Evolutionary conservation across 2,888 invertebrate genomes (phyloP), one percentile per base, ranked within the genome.

Genomic region (Dynastes grantii): DNA sequence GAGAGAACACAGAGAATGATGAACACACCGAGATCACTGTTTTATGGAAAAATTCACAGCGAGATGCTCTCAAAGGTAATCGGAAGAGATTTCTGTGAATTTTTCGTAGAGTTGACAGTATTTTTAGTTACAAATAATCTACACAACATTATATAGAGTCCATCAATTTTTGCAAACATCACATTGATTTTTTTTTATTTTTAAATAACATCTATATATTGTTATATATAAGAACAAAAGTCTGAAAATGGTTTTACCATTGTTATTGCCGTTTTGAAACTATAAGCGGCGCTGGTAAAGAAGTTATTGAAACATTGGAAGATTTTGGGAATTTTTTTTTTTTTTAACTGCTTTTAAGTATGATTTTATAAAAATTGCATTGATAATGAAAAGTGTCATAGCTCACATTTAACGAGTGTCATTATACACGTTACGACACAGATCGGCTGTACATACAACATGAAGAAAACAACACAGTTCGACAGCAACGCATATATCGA

Each of bases 121-220:
- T 45, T 65, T 76, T 55, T 16, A 29, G 2, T 63, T 29, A 63
- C 32, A 63, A 70, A 16, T 76, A 49, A 0, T 76, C 53, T 53
- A 53, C 53, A 55, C 45, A 11, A 45, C 45, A 45, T 45, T 64
- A 32, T 76, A 76, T 78, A 65, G 63, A 55, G 40, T 45, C 53
- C 4, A 45, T 71, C 77, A 45, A 45, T 11, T 78, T 37, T 79
- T 70, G 63, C 67, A 65, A 45, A 55, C 55, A 55, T 79, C 77
- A 76, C 77, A 79, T n/a, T n/a, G 63, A 63, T 61, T 45, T 77
- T 89, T 89, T 65, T 45, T 67, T 16, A 9, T 45, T 16, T 67
- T 58, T 8, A 22, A 22, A 29, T 27, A 63, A 63, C 63, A 63
- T 32, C 29, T n/a, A 63, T 63, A 29, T 63, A 13, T 6, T 32